These are phyloP conservation scores for Penaeus vannamei DNA, from an alignment of 1,140 invertebrate genomes.

Conservation along the genomic window DNA sequence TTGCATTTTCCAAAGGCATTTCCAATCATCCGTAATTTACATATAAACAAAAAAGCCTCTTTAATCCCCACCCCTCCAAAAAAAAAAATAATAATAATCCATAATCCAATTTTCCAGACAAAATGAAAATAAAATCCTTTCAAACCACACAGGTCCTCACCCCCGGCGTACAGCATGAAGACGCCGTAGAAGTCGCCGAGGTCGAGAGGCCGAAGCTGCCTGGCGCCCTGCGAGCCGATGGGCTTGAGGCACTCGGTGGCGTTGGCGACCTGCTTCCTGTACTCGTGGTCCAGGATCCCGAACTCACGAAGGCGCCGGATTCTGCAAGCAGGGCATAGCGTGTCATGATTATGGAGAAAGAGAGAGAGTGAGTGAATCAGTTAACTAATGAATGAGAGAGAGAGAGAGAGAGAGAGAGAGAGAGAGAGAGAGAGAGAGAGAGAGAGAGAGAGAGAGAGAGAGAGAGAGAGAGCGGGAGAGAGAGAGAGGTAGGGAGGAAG, in stretches of 20 bases:
- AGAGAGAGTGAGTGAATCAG: no score
- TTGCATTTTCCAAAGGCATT: no score
- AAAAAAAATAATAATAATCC: no score
- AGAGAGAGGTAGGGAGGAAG: no score
- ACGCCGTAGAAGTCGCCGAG: conserved; percentile 21
- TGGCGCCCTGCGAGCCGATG: background rate
- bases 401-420: background rate
- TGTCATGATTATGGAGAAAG: background rate
- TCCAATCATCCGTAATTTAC: no score
- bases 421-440: background rate
- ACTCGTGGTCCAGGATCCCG: background rate
- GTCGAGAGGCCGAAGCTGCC: background rate
- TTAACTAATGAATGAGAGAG: no score
- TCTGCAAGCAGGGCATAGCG: background rate
- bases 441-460: no score
- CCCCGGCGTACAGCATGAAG: background rate
- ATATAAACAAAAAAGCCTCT: no score
- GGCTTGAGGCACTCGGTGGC: background rate
- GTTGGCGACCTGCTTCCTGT: background rate
- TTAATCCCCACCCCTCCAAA: no score
- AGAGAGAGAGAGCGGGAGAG: no score
- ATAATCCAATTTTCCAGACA: no score
- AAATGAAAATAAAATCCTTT: no score
- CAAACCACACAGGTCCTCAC: background rate
- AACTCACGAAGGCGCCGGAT: background rate